These are phyloP conservation scores for Cottus gobio DNA, from an alignment of 2,113 vertebrate species.

Conservation along the genomic window DNA sequence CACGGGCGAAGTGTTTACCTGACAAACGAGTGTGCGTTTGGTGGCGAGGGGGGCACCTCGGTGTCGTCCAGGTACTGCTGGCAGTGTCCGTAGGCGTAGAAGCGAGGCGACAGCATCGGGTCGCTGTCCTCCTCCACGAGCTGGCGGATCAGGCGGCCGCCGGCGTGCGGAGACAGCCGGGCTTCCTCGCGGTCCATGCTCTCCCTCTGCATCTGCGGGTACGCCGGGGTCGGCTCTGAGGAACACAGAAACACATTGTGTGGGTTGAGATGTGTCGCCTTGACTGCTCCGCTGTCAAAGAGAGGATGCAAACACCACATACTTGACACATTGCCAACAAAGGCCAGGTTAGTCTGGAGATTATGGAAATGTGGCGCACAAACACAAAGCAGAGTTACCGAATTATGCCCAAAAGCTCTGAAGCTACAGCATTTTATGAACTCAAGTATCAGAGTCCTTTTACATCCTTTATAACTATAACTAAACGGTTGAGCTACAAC, in stretches of 20 bases:
- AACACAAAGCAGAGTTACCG: not conserved
- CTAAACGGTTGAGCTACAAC: not conserved
- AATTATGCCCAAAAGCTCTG: not conserved
- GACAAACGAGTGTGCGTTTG: slow-evolving; percentile 94
- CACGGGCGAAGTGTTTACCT: slow-evolving; percentile 81
- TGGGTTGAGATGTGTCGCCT: not conserved
- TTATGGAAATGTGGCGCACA: not conserved
- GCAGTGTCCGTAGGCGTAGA: slow-evolving; percentile 92
- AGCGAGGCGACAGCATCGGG: slow-evolving; percentile 97
- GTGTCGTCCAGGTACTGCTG: slow-evolving; percentile 96
- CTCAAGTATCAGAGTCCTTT: not conserved
- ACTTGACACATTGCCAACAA: slow-evolving; percentile 2
- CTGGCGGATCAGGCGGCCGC: slow-evolving; percentile 91
- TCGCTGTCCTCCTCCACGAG: slow-evolving; percentile 93
- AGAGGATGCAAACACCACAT: not conserved
- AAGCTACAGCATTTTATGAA: not conserved
- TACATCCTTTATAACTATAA: not conserved
- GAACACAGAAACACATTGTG: slow-evolving; percentile 19
- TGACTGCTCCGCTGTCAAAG: not conserved
- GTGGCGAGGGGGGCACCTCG: slow-evolving; percentile 98
- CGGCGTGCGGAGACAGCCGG: slow-evolving; percentile 89
- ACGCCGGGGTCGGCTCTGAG: slow-evolving; percentile 90
- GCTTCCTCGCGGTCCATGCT: slow-evolving; percentile 89
- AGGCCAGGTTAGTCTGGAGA: not conserved
- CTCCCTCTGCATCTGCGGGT: slow-evolving; percentile 90